Conservation (phyloP, 1,140 invertebrate genomes). For the Bombus fervidus region DNA sequence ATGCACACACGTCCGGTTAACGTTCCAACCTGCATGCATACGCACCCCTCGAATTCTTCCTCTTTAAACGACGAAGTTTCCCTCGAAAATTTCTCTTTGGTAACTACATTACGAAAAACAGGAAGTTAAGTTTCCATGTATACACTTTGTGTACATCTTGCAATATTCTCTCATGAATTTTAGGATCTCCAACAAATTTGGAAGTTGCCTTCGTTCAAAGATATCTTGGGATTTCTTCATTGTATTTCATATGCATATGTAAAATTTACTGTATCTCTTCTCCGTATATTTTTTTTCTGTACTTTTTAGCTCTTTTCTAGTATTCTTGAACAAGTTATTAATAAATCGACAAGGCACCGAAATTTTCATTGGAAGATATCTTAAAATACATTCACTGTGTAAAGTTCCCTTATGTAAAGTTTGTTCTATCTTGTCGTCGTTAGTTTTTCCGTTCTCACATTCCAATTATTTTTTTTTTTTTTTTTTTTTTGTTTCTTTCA, state of each 20-base stretch:
- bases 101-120: not conserved
- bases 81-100: not conserved
- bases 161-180: not conserved
- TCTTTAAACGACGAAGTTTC: constrained; percentile 2
- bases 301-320: too few relatives aligned
- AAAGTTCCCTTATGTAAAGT: not conserved
- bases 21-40: not conserved
- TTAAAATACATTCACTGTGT: not conserved
- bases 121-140: not conserved
- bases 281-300: too few relatives aligned
- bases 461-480: not conserved
- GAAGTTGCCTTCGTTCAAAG: too few relatives aligned
- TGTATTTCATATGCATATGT: too few relatives aligned
- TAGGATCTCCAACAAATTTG: too few relatives aligned
- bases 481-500: not conserved
- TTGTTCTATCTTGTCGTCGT: not conserved
- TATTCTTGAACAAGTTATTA: too few relatives aligned
- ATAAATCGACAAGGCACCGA: too few relatives aligned
- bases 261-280: too few relatives aligned
- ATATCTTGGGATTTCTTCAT: too few relatives aligned
- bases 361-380: not conserved
- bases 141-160: not conserved
- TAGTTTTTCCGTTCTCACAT: not conserved
- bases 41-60: not conserved
- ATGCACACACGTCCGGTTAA: not conserved